Evolutionary conservation across 2,888 invertebrate genomes (phyloP).

Genomic region (Megalurothrips usitatus): DNA sequence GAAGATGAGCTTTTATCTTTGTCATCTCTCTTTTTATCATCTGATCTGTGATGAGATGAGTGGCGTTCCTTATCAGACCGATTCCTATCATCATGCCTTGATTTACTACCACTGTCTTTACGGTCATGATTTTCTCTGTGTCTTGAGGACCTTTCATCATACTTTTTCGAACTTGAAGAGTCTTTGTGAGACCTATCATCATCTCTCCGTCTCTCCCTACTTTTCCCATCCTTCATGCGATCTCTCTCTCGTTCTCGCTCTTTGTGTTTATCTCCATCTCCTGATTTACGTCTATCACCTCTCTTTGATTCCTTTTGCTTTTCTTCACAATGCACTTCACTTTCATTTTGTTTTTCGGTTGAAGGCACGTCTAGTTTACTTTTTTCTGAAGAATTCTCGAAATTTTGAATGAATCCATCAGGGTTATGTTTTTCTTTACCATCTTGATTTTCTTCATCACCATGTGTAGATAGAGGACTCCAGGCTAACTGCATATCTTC

Average conservation of each 20-base stretch:
- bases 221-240: not conserved
- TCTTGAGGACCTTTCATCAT: not conserved
- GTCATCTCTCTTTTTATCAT: constrained; percentile 12
- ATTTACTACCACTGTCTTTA: not conserved
- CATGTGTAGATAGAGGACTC: not conserved
- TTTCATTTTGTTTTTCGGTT: not conserved
- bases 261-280: not conserved
- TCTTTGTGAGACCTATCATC: not conserved
- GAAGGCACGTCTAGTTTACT: not conserved
- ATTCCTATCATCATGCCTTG: not conserved
- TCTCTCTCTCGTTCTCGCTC: not conserved
- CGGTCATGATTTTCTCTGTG: not conserved
- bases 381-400: not conserved
- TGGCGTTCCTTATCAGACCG: constrained; percentile 7
- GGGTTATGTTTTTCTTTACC: not conserved
- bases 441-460: constrained; percentile 3
- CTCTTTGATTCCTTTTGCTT: not conserved
- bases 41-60: constrained; percentile 4
- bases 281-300: not conserved
- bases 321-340: not conserved
- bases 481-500: constrained; percentile 5
- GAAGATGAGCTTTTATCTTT: not conserved
- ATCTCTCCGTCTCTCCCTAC: not conserved
- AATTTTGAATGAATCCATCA: not conserved
- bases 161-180: not conserved